Evolutionary conservation across 2,797 vertebrate species (phyloP).

Genomic region (Okamejei kenojei): DNA sequence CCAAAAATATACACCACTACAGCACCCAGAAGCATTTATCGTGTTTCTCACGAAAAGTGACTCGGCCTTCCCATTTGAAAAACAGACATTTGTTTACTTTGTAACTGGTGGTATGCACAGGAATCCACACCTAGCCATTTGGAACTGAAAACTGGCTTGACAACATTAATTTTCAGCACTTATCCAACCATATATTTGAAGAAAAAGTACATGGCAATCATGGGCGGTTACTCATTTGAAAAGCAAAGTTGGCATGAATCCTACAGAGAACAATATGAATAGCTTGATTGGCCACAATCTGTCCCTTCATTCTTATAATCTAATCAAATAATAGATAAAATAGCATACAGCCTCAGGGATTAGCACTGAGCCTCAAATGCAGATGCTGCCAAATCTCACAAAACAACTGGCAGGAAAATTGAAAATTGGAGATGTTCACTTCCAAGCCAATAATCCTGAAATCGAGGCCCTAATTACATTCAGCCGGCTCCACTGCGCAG

Average conservation of each 20-base stretch:
- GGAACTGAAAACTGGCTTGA: neutral
- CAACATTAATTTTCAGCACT: neutral
- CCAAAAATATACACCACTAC: neutral
- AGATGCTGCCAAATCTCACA: neutral
- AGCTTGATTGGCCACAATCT: neutral
- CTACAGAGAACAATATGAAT: neutral
- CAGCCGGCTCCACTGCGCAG: no score
- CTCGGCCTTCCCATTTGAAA: neutral
- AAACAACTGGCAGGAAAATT: neutral
- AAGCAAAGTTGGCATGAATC: neutral
- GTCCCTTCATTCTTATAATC: neutral
- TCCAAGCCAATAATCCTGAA: no score
- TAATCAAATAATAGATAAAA: neutral
- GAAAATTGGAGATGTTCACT: no score
- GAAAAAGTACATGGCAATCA: no score
- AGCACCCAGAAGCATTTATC: neutral
- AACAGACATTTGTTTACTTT: neutral
- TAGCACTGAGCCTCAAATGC: no score
- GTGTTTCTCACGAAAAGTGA: neutral
- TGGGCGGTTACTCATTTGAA: neutral
- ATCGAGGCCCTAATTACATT: no score
- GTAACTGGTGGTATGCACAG: neutral
- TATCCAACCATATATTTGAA: neutral
- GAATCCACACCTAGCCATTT: neutral
- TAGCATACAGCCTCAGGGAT: no score